Evolutionary conservation across 2,797 vertebrate genomes (phyloP), one percentile per base, ranked within the genome.

Genomic region (Clamator glandarius): DNA sequence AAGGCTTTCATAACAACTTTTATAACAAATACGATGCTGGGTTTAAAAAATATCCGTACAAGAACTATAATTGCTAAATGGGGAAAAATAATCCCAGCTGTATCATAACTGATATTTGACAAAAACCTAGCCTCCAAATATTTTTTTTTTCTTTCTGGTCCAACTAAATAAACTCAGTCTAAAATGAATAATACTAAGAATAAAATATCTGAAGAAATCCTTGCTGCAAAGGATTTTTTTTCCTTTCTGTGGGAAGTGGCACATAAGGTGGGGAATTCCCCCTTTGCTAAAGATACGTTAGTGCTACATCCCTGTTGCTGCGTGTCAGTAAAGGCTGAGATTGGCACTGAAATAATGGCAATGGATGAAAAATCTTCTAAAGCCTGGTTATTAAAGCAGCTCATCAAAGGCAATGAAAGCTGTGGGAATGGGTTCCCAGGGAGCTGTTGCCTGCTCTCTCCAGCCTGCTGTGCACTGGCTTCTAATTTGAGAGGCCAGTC

Each of bases 11-110:
- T 86, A 84, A 72, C 18, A 50, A 59, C 25, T n/a, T n/a, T n/a
- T n/a, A n/a, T n/a, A n/a, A n/a, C n/a, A 92, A 92, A 89, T 78
- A 52, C 24, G 58, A 54, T 66, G 18, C 63, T 78, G 66, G 5
- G 21, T 89, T 85, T 68, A 59, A 77, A 77, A 91, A 78, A 66
- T 46, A 72, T 29, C n/a, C 20, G 15, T 92, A 61, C 31, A 69
- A 69, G 28, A 26, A 69, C 42, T 57, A 5, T 63, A 82, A 33
- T 74, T 95, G 58, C 51, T 87, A 85, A 87, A 85, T 67, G 31
- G 42, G 35, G 85, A 59, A 72, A 84, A 92, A 74, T 90, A 93
- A 89, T 91, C 74, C 70, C 80, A 81, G 36, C 39, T 86, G 20
- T 70, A 82, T 85, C 64, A 29, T 81, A 79, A 93, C 29, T 8